Percentiles rank a stretch among this genome's conserved stretches.
Conservation (phyloP, 1,140 invertebrate species). For the silkworm (Bombyx mori) region DNA sequence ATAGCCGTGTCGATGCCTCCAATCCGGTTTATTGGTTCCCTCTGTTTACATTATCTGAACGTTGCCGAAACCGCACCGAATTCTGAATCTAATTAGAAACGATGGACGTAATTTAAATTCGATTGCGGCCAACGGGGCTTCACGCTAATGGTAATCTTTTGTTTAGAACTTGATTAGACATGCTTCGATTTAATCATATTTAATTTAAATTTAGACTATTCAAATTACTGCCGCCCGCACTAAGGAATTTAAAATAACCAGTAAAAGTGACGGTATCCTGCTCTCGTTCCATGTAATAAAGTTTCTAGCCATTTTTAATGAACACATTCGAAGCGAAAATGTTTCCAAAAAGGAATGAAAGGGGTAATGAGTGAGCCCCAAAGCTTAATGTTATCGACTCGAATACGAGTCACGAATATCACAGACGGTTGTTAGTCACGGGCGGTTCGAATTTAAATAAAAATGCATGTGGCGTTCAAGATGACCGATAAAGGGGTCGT, state of each 20-base stretch:
- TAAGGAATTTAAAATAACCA: too few species aligned
- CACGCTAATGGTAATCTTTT: too few species aligned
- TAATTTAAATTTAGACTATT: too few species aligned
- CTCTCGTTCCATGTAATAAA: too few species aligned
- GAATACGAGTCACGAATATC: conserved; percentile 18
- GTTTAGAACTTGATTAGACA: too few species aligned
- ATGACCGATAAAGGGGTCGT: conserved; percentile 57
- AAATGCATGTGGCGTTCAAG: conserved; percentile 43
- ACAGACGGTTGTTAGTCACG: conserved; percentile 31
- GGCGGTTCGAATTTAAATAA: conserved; percentile 39
- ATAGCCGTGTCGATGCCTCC: background rate
- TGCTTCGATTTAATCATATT: too few species aligned
- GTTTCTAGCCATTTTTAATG: too few species aligned
- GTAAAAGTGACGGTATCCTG: too few species aligned
- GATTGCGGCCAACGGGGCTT: background rate
- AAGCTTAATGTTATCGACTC: conserved; percentile 10
- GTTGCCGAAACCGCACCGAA: background rate
- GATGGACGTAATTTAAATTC: conserved; percentile 1
- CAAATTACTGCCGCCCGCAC: too few species aligned
- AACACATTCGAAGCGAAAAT: too few species aligned
- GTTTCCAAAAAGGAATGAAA: background rate
- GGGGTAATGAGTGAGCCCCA: conserved; percentile 8
- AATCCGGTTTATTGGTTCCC: background rate
- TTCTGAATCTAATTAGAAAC: conserved; percentile 5
- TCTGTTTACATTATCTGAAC: background rate